A percentile compares a stretch with the other conserved stretches of the same genome.
phyloP scores from a whole-genome alignment of 2,888 invertebrate genomes.

The Eucriotettix oculatus region DNA sequence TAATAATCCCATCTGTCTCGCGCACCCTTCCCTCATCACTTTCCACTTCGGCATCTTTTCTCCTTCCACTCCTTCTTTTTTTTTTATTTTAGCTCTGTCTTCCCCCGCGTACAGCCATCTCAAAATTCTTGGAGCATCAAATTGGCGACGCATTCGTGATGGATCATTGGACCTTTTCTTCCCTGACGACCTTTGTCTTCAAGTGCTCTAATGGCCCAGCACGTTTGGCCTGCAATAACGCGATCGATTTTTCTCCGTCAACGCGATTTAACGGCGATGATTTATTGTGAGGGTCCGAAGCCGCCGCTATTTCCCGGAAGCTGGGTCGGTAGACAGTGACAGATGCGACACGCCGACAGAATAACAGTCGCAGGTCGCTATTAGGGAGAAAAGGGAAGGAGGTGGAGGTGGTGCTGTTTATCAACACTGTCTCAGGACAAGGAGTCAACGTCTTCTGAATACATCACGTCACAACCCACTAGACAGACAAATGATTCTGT shows the following conservation, averaged over 20 bases:
- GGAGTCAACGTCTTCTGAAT: too few relatives aligned
- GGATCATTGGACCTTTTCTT: constrained; percentile 11
- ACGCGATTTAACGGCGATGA: constrained; percentile 7
- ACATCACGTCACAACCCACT: too few relatives aligned
- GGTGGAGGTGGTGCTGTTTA: too few relatives aligned
- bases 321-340: too few relatives aligned
- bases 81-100: constrained; percentile 3
- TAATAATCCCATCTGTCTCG: constrained; percentile 8
- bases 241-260: constrained; percentile 9
- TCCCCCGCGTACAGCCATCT: not conserved
- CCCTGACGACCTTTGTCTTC: not conserved
- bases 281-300: constrained; percentile 2
- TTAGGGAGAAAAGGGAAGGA: too few relatives aligned
- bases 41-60: constrained; percentile 1
- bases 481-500: too few relatives aligned
- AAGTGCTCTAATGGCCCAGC: constrained; percentile 5
- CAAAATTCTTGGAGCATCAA: constrained; percentile 6
- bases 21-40: not conserved
- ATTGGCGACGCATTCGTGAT: constrained; percentile 10
- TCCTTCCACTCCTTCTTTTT: not conserved
- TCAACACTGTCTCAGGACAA: too few relatives aligned
- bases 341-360: too few relatives aligned
- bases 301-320: not conserved
- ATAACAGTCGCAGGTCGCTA: too few relatives aligned
- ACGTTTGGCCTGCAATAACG: constrained; percentile 8